Evolutionary conservation across 2,797 vertebrate genomes (phyloP).

Genomic region (Crenichthys baileyi): DNA sequence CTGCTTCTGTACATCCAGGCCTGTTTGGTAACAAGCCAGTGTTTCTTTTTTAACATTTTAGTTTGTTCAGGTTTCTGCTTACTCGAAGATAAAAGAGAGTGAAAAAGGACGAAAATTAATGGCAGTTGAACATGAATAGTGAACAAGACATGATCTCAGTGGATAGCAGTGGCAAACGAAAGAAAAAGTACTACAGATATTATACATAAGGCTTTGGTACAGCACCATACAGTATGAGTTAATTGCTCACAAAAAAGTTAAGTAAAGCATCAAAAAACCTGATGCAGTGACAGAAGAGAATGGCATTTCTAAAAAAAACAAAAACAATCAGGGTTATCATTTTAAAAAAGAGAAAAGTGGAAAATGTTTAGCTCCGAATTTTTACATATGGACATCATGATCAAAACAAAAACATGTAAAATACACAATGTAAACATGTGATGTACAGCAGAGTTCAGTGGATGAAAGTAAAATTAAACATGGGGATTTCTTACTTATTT

Average conservation of each 20-base stretch:
- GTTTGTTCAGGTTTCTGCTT: conserved; percentile 67
- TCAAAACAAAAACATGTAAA: conserved; percentile 58
- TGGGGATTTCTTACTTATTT: conserved; percentile 70
- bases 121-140: conserved; percentile 79
- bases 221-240: conserved; percentile 93
- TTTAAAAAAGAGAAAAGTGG: conserved; percentile 57
- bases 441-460: conserved; percentile 78
- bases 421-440: conserved; percentile 80
- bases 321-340: conserved; percentile 73
- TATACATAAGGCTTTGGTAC: conserved; percentile 90
- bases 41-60: conserved; percentile 47
- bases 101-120: conserved; percentile 50
- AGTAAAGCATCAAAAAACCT: conserved; percentile 86
- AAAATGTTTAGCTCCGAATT: conserved; percentile 72
- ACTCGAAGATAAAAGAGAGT: conserved; percentile 29
- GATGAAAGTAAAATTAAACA: conserved; percentile 73
- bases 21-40: conserved; percentile 64
- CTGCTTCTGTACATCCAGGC: conserved; percentile 60
- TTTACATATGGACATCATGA: conserved; percentile 78
- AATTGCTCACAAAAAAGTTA: conserved; percentile 84
- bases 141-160: conserved; percentile 73
- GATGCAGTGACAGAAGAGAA: conserved; percentile 80
- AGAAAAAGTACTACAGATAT: conserved; percentile 82
- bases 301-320: conserved; percentile 56
- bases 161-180: conserved; percentile 80